Evolutionary conservation across 1,140 invertebrate genomes (phyloP).

Genomic region (Choristoneura fumiferana): DNA sequence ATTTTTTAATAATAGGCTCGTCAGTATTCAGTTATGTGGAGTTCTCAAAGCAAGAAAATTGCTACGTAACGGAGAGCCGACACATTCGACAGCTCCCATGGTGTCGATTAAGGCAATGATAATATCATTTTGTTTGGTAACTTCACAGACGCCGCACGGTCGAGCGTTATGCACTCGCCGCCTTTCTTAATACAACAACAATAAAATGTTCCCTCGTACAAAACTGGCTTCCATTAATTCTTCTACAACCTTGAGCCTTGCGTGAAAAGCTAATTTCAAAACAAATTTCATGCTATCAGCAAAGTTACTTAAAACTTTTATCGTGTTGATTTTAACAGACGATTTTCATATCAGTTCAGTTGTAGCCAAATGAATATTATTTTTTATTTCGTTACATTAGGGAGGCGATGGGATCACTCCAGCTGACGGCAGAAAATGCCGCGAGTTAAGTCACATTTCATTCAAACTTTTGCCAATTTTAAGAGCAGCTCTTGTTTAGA

Average conservation of each 20-base stretch:
- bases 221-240: not conserved
- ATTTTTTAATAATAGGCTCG: conserved; percentile 49
- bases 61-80: conserved; percentile 18
- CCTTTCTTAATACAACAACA: conserved; percentile 33
- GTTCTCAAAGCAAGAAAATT: conserved; percentile 50
- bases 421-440: conserved; percentile 59
- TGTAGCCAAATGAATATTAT: conserved; percentile 42
- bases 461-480: conserved; percentile 68
- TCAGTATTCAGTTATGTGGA: conserved; percentile 44
- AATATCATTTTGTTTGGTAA: conserved; percentile 60
- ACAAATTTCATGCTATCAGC: conserved; percentile 36
- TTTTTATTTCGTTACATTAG: conserved; percentile 56
- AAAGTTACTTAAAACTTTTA: conserved; percentile 25
- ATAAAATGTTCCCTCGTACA: not conserved
- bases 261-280: conserved; percentile 28
- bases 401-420: conserved; percentile 60
- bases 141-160: conserved; percentile 29
- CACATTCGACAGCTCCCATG: conserved; percentile 38
- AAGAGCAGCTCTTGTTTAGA: conserved; percentile 58
- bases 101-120: conserved; percentile 57
- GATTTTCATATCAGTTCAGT: conserved; percentile 32
- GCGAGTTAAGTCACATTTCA: conserved; percentile 61
- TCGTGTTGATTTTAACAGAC: conserved; percentile 23
- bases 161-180: conserved; percentile 34
- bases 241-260: not conserved